Evolutionary conservation across 2,797 vertebrate genomes (phyloP).

Genomic region (Pagetopsis macropterus): DNA sequence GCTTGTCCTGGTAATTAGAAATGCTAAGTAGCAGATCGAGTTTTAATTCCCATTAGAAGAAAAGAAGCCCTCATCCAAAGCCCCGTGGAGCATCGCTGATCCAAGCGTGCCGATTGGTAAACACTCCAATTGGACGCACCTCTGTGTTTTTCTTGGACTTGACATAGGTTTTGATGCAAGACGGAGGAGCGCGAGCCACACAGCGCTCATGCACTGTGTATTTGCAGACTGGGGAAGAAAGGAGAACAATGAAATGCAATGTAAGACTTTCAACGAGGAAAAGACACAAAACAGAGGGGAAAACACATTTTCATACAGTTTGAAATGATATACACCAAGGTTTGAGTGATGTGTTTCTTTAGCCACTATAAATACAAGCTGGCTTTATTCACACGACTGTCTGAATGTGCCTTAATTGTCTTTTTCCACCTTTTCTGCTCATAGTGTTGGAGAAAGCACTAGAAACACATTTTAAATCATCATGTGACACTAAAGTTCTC

Average conservation of each 20-base stretch:
- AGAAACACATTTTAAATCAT: neutral
- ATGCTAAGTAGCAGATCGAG: conserved; percentile 67
- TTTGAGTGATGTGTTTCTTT: conserved; percentile 7
- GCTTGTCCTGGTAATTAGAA: conserved; percentile 69
- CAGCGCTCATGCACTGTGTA: conserved; percentile 94
- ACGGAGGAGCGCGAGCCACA: conserved; percentile 89
- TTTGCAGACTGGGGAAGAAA: conserved; percentile 88
- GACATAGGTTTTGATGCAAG: conserved; percentile 95
- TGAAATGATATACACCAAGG: neutral
- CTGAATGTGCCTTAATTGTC: neutral
- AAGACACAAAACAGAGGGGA: neutral
- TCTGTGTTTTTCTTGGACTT: conserved; percentile 95
- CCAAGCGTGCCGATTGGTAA: conserved; percentile 68
- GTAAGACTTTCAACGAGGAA: conserved; percentile 1
- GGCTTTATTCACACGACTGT: neutral
- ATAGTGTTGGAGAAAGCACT: neutral
- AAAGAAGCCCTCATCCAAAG: conserved; percentile 67
- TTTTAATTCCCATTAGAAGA: conserved; percentile 69
- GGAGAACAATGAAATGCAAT: neutral
- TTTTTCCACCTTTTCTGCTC: neutral
- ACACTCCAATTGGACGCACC: conserved; percentile 85
- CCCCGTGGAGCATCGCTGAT: conserved; percentile 56
- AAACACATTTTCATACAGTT: conserved; percentile 2
- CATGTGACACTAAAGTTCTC: neutral
- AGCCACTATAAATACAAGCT: conserved; percentile 5